Conservation (phyloP, 1,140 invertebrate species). For the Papilio polytes region DNA sequence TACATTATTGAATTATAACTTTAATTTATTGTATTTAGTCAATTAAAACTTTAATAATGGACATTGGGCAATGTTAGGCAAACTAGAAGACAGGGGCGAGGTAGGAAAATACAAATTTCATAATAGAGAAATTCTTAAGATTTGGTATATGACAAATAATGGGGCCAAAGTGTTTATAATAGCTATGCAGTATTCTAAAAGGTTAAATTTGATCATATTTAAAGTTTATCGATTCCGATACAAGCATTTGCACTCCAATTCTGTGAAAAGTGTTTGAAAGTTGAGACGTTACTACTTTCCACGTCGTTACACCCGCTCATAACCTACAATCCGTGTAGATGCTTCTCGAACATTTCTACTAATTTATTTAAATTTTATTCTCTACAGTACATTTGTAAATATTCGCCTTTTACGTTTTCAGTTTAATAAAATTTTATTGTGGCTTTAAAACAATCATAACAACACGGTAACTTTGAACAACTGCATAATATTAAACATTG, state of each 20-base stretch:
- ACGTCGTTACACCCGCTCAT: slow-evolving; percentile 36
- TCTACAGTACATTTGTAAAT: slow-evolving; percentile 2
- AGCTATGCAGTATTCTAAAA: slow-evolving; percentile 33
- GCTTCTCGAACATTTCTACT: slow-evolving; percentile 25
- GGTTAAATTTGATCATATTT: slow-evolving; percentile 34
- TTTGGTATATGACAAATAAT: background rate
- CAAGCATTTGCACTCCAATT: slow-evolving; percentile 40
- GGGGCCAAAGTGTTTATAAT: slow-evolving; percentile 3
- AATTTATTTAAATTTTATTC: slow-evolving; percentile 39
- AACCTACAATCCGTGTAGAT: slow-evolving; percentile 37
- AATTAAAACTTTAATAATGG: too few species aligned
- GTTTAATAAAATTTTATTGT: slow-evolving; percentile 16
- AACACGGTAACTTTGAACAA: slow-evolving; percentile 1
- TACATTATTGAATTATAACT: background rate
- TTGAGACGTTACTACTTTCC: slow-evolving; percentile 40
- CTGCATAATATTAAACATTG: background rate
- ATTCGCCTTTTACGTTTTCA: background rate
- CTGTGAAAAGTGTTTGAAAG: slow-evolving; percentile 38
- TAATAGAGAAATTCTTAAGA: too few species aligned
- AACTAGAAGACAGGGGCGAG: too few species aligned
- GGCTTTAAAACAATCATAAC: slow-evolving; percentile 3
- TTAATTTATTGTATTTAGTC: background rate
- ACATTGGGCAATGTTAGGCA: too few species aligned
- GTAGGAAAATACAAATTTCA: too few species aligned
- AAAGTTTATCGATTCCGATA: slow-evolving; percentile 40